A percentile compares a stretch with the other conserved stretches of the same genome.
phyloP scores from a whole-genome alignment of 37 sponge, comb jelly and placozoan genomes.

The Cladorhizidae sp. region DNA sequence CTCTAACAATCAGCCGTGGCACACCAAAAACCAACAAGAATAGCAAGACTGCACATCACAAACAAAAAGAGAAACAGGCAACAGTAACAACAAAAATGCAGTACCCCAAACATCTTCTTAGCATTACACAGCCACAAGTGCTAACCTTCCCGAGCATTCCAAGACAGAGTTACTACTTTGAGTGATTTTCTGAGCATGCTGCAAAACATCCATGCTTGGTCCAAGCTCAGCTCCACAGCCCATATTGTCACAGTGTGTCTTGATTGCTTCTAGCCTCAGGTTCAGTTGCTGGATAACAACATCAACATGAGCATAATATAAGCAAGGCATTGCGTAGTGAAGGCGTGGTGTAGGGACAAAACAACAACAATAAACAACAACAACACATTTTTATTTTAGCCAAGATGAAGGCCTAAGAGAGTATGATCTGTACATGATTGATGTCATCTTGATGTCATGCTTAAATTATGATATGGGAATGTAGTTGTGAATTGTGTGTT shows the following conservation, averaged over 20 bases:
- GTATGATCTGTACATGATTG: too few relatives aligned
- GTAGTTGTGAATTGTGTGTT: too few relatives aligned
- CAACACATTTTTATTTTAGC: not conserved
- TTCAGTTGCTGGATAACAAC: slow-evolving; percentile 48
- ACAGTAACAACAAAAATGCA: not conserved
- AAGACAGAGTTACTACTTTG: slow-evolving; percentile 30
- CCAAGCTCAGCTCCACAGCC: slow-evolving; percentile 49
- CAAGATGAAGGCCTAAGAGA: not conserved
- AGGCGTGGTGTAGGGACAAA: too few relatives aligned
- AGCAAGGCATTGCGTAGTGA: too few relatives aligned
- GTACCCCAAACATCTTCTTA: not conserved
- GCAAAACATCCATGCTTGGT: slow-evolving; percentile 4
- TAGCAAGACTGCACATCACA: not conserved
- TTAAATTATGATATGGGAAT: too few relatives aligned
- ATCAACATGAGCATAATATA: too few relatives aligned
- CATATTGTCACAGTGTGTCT: slow-evolving; percentile 37
- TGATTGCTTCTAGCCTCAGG: slow-evolving; percentile 43
- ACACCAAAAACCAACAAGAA: too few relatives aligned
- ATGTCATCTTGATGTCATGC: too few relatives aligned
- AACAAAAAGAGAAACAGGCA: not conserved
- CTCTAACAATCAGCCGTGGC: too few relatives aligned
- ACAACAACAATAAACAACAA: too few relatives aligned
- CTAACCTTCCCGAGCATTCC: slow-evolving; percentile 60
- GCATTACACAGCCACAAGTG: too few relatives aligned
- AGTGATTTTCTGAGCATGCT: slow-evolving; percentile 58